Evolutionary conservation across 2,797 vertebrate genomes (phyloP), one percentile per base, ranked within the genome.

Genomic region (Glossophaga mutica): DNA sequence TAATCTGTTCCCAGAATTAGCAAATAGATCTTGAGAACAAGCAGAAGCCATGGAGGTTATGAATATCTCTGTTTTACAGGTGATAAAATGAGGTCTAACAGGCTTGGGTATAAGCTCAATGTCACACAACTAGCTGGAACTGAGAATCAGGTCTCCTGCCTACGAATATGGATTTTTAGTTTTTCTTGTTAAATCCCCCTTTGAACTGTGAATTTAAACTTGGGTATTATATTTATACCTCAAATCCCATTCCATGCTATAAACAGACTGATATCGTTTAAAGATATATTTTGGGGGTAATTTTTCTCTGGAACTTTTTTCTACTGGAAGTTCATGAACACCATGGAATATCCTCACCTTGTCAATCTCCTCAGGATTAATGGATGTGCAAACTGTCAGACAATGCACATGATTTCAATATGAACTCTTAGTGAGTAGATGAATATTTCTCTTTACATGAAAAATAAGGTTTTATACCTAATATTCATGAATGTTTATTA

Each of bases 301-400:
- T 42, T 91, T 89, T 95, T 87, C 32, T 55, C 62, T 79, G n/a
- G 73, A 88, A 83, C 4, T 86, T 86, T 93, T 73, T 90, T 77
- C n/a, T 19, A 50, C 87, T 89, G 48, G 14, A 83, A 94, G 55
- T 87, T 94, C 88, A 79, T 79, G 9, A 48, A 79, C 34, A 81
- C 91, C 48, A 79, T 74, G 44, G 91, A 96, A 76, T 74, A 82
- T 71, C 39, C 87, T 86, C 48, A 84, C 34, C n/a, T 89, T 62
- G 32, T 93, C 91, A 96, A 92, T 97, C 55, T 87, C 19, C 84
- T 87, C 62, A 84, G 81, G 86, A 95, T 94, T 90, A 95, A 79
- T 92, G 24, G 10, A 39, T 90, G 4, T 91, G 6, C 62, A 95
- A 87, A 93, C 14, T 96, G 44, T 94, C 81, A 96, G 57, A 78